phyloP scores from a whole-genome alignment of 2,888 invertebrate genomes.

The Sericinus montela region DNA sequence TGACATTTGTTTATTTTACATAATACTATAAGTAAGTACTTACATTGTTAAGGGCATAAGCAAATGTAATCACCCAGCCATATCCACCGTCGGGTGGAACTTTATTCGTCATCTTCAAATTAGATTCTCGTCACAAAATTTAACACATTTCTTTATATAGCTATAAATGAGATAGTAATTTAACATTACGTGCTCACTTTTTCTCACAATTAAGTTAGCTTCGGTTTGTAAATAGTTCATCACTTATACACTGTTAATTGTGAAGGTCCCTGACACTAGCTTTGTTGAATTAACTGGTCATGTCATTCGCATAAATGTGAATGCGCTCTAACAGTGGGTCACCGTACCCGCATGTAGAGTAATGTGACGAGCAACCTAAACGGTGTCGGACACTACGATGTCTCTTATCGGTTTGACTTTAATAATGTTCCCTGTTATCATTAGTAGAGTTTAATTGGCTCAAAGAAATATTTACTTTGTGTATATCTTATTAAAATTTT shows the following conservation, averaged over 20 bases:
- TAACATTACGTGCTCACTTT: not conserved
- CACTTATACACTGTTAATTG: conserved; percentile 11
- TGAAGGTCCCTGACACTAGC: conserved; percentile 3
- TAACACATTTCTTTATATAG: not conserved
- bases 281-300: conserved; percentile 2
- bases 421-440: conserved; percentile 50
- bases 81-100: conserved; percentile 83
- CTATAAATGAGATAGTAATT: not conserved
- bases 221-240: not conserved
- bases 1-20: too few relatives aligned
- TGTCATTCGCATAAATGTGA: not conserved
- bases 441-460: conserved; percentile 29
- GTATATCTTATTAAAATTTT: conserved; percentile 13
- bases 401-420: conserved; percentile 57
- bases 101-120: conserved; percentile 38
- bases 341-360: conserved; percentile 24
- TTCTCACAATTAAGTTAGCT: not conserved
- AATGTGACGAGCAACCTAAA: conserved; percentile 27
- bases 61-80: conserved; percentile 82
- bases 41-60: conserved; percentile 81
- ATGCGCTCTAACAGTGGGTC: conserved; percentile 8
- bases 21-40: conserved; percentile 51
- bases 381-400: conserved; percentile 31
- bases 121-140: conserved; percentile 10
- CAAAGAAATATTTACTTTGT: conserved; percentile 33